Evolutionary conservation across 2,113 vertebrate genomes (phyloP), one percentile per base, ranked within the genome.

Genomic region (Myotis davidii): DNA sequence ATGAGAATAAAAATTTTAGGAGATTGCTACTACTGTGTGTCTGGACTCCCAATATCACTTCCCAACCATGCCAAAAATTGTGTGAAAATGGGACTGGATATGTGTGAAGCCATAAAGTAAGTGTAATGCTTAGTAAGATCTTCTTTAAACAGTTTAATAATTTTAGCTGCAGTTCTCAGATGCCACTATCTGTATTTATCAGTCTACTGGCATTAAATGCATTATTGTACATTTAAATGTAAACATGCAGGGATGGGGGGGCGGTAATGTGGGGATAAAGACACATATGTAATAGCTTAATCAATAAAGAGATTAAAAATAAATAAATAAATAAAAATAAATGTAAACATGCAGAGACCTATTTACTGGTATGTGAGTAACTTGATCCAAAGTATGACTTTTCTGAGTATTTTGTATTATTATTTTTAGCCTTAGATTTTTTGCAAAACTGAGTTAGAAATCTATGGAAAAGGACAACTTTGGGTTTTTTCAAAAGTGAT

Each of bases 81-180:
- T 97, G 99, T 99, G 96, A 99, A 99, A 98, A 99, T 99, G 99
- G 99, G 99, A 27, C 90, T 99, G 93, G 99, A 99, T 95, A 99
- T 99, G 99, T 99, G 99, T 95, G 99, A 99, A 97, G 99, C 99
- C 73, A 99, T 99, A 98, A 99, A 99, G 99, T 99, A 98, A 99
- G 99, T 98, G 23, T 2, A 5, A 52, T 12, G 16, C 34, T 56
- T n/a, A 7, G 12, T 16, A 20, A n/a, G 42, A 10, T 7, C 34
- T 42, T 42, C n/a, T 81, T 37, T 13, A 56, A 42, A 34, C 29
- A 20, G 6, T 5, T 23, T 21, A 48, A 39, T 20, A 18, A 4
- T 48, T 84, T 25, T 7, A 61, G n/a, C 39, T 81, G 12, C 12
- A 32, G 29, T 74, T 84, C 90, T 84, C 89, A 6, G 79, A 27